Base-by-base conservation (phyloP, 2,797 vertebrate genomes). In the Thalassophryne amazonica region DNA sequence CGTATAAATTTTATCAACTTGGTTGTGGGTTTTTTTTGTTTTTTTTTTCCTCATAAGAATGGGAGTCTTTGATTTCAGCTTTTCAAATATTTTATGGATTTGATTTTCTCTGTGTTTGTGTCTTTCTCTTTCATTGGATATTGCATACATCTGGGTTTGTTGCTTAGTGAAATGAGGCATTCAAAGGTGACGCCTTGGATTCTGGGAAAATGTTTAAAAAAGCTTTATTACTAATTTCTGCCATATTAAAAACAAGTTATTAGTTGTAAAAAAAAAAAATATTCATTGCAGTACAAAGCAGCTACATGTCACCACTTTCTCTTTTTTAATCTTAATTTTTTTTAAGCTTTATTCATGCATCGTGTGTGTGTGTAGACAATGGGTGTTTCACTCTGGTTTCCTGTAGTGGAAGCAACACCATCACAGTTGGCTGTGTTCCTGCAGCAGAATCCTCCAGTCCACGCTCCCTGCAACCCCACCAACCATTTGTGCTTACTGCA, bases 301-400 rank as follows among this genome's bases (percentile, higher is more conserved):
- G n/a, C n/a, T n/a, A n/a, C n/a, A n/a, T n/a, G n/a, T n/a, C 59
- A 76, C 32, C 71, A 67, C 61, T 80, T 76, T 51, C 78, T 78
- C 66, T 80, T 76, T 77, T 46, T 61, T 31, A 67, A 62, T 32
- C 52, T 71, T 53, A 54, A 54, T 54, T 60, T 52, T 59, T 49
- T 48, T 28, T 18, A 27, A 18, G 35, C n/a, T n/a, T 40, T 60
- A 43, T 75, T 37, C 7, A 12, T 71, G 45, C 71, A 80, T 83
- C 84, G 75, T 79, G 57, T 78, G 75, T 79, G 57, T 78, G 41
- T 56, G 40, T 51, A 75, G 68, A 87, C 85, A 87, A 84, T 88
- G 59, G 76, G 29, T 30, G 60, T 66, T 86, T 85, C 73, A 79
- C 55, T 59, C 46, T 36, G 45, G 45, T 71, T 85, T 84, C 78